A percentile compares a stretch with the other conserved stretches of the same genome.
These are phyloP conservation scores for Isurus oxyrinchus DNA, from an alignment of 2,113 vertebrate species.

Conservation along the genomic window DNA sequence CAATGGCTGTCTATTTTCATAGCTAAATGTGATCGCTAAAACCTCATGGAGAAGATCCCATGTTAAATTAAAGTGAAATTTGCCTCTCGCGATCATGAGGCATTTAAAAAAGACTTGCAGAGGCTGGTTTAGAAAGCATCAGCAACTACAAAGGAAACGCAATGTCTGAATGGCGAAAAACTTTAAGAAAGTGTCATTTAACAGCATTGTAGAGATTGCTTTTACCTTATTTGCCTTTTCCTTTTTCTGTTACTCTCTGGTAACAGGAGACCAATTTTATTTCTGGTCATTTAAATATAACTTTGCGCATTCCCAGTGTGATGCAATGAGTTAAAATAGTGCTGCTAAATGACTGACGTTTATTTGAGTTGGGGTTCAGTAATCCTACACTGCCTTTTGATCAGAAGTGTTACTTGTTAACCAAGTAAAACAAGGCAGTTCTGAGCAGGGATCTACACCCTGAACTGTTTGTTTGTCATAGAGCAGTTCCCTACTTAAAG, in stretches of 20 bases:
- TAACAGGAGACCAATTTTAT: conserved; percentile 17
- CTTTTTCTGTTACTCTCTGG: background rate
- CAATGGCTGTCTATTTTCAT: background rate
- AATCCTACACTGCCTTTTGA: background rate
- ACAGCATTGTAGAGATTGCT: background rate
- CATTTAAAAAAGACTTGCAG: background rate
- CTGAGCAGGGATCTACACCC: background rate
- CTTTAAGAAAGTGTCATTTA: background rate
- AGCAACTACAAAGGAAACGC: background rate
- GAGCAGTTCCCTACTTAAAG: background rate
- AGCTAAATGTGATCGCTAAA: background rate
- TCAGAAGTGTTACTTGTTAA: background rate
- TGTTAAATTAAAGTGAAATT: background rate
- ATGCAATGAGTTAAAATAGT: background rate
- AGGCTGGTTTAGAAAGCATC: background rate
- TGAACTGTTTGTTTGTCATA: background rate
- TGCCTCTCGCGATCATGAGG: background rate
- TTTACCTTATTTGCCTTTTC: background rate
- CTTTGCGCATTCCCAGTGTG: background rate
- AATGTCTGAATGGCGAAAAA: background rate
- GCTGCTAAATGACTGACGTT: background rate
- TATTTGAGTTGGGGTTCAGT: background rate
- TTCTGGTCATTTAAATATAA: conserved; percentile 18
- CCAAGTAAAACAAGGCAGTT: background rate
- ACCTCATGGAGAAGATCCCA: background rate